A percentile compares a stretch with the other conserved stretches of the same genome.
Conservation (phyloP, 2,888 invertebrate genomes). For the Lapara coniferarum region DNA sequence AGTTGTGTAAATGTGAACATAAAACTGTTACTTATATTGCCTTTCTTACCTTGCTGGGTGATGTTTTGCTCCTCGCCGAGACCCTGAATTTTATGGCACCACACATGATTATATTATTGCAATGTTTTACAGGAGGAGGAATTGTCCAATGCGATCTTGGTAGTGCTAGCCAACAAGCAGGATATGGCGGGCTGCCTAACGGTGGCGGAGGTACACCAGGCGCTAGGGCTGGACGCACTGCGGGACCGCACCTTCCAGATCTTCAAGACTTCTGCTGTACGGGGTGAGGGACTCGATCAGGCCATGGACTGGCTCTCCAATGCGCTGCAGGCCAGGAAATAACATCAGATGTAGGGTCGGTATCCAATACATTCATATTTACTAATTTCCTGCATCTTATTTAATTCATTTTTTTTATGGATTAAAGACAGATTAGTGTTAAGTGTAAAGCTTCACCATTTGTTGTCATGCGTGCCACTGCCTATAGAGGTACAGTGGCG, state of each 20-base stretch:
- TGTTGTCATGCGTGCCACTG: too few species aligned
- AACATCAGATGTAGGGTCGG: conserved; percentile 61
- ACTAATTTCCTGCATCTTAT: too few species aligned
- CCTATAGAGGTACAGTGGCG: too few species aligned
- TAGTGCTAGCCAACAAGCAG: conserved; percentile 99
- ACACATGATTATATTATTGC: neutral
- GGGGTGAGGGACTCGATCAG: conserved; percentile 98
- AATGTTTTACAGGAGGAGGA: conserved; percentile 93
- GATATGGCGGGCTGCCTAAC: conserved; percentile 99
- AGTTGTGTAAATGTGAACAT: too few species aligned
- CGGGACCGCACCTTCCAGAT: conserved; percentile 99
- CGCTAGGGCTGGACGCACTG: conserved; percentile 95
- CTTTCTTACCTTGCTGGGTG: too few species aligned
- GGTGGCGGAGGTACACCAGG: conserved; percentile 98
- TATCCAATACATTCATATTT: neutral
- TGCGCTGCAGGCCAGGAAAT: conserved; percentile 94
- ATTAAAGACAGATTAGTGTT: too few species aligned
- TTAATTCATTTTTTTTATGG: too few species aligned
- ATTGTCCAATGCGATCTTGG: conserved; percentile 96
- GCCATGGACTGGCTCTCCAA: conserved; percentile 99
- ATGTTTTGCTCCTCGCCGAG: too few species aligned
- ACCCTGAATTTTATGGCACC: neutral
- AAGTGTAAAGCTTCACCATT: too few species aligned
- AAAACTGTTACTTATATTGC: too few species aligned
- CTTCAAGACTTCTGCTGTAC: conserved; percentile 99